A percentile compares a stretch with the other conserved stretches of the same genome.
These are phyloP conservation scores for Sinhomidia bicolor DNA, from an alignment of 2,888 invertebrate genomes.

Conservation along the genomic window DNA sequence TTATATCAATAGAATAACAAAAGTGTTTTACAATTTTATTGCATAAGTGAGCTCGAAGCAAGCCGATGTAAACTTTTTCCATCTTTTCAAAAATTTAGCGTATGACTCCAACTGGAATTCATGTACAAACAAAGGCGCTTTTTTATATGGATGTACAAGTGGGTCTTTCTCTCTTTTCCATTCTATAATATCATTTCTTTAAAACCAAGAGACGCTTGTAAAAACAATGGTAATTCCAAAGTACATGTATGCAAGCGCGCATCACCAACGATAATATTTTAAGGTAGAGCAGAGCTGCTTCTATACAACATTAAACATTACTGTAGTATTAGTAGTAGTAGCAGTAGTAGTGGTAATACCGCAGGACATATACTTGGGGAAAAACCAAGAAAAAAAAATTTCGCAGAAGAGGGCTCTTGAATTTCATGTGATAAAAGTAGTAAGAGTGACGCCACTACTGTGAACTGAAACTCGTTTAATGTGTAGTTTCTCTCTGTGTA, in stretches of 20 bases:
- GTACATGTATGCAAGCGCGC: conserved; percentile 4
- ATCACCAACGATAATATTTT: background rate
- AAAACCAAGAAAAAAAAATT: background rate
- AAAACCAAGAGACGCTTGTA: background rate
- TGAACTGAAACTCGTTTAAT: conserved; percentile 16
- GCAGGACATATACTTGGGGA: background rate
- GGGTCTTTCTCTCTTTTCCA: background rate
- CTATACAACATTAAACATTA: too few relatives aligned
- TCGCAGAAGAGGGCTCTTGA: conserved; percentile 14
- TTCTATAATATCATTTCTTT: too few relatives aligned
- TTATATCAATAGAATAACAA: conserved; percentile 39
- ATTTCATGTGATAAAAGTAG: conserved; percentile 42
- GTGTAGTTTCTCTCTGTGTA: too few relatives aligned
- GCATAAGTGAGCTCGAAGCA: conserved; percentile 22
- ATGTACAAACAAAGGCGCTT: conserved; percentile 13
- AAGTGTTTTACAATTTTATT: conserved; percentile 49
- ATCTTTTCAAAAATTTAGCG: conserved; percentile 31
- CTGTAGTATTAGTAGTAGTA: too few relatives aligned
- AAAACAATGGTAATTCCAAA: conserved; percentile 30
- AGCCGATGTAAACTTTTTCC: conserved; percentile 26
- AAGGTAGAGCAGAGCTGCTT: background rate
- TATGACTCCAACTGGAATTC: conserved; percentile 38
- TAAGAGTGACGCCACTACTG: conserved; percentile 19
- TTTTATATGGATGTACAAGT: background rate
- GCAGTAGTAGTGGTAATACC: too few relatives aligned